A percentile compares a stretch with the other conserved stretches of the same genome.
These are phyloP conservation scores for Puma concolor DNA, from an alignment of 2,113 vertebrate genomes.

Conservation along the genomic window DNA sequence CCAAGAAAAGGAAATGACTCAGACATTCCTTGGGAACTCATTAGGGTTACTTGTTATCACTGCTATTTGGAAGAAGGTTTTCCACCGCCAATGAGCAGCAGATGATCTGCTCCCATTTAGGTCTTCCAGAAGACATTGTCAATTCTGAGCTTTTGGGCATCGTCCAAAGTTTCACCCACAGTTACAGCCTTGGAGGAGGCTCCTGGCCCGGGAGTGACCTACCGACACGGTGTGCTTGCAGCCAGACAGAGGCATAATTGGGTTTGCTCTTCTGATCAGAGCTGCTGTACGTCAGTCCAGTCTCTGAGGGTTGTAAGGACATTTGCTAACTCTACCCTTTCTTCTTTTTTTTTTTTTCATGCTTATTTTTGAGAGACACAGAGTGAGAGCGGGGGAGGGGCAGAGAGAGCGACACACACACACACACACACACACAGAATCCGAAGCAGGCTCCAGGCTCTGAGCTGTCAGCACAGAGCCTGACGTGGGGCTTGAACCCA, in stretches of 20 bases:
- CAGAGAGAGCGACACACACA: too few species aligned
- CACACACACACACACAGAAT: too few species aligned
- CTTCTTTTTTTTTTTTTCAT: too few species aligned
- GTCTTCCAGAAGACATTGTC: background rate
- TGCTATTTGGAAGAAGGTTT: conserved; percentile 76
- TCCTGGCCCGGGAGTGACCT: background rate
- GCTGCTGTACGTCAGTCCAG: background rate
- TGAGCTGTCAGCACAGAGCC: too few species aligned
- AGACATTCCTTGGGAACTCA: conserved; percentile 82
- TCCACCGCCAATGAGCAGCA: conserved; percentile 40
- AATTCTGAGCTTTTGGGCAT: background rate
- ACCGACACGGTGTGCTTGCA: background rate
- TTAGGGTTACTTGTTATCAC: conserved; percentile 75
- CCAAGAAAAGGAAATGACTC: conserved; percentile 83
- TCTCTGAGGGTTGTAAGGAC: background rate
- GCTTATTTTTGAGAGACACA: too few species aligned
- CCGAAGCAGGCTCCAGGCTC: too few species aligned
- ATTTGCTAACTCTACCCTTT: background rate
- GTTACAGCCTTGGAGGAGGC: background rate
- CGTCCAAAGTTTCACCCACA: background rate
- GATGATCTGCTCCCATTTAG: background rate
- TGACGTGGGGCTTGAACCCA: too few species aligned
- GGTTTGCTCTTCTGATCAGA: background rate
- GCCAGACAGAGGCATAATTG: background rate
- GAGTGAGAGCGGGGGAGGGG: too few species aligned